These are phyloP conservation scores for Caenorhabditis latens DNA, from an alignment of 1,140 invertebrate genomes.

Conservation along the genomic window DNA sequence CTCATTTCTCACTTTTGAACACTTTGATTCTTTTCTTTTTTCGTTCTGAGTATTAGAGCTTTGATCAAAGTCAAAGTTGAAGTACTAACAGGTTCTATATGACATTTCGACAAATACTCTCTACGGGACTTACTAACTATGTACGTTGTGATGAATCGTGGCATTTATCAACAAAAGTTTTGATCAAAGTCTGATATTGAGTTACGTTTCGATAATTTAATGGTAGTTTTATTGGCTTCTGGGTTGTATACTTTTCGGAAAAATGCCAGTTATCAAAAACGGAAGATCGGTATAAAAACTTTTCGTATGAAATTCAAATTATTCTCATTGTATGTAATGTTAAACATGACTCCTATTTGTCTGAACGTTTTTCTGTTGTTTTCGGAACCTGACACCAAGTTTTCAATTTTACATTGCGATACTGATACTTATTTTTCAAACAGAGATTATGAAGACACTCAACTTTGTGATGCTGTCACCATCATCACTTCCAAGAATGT, in stretches of 20 bases:
- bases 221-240: not conserved
- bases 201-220: not conserved
- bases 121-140: not conserved
- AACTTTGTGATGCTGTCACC: no score
- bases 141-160: conserved; percentile 14
- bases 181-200: conserved; percentile 9
- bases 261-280: no score
- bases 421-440: no score
- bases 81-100: conserved; percentile 50
- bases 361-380: no score
- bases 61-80: conserved; percentile 23
- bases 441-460: not conserved
- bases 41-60: not conserved
- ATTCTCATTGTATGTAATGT: no score
- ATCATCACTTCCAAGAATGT: not conserved
- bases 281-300: no score
- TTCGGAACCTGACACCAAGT: no score
- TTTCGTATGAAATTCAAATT: no score
- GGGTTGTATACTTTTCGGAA: no score
- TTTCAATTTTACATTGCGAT: no score
- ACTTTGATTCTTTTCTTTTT: not conserved
- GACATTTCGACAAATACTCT: conserved; percentile 6
- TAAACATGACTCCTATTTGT: no score
- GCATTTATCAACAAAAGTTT: conserved; percentile 7
- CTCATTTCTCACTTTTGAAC: not conserved